Evolutionary conservation across 30 jellyfish, hydroid and myxozoan genomes (phyloP), one percentile per base, ranked within the genome.

Genomic region (Nemopilema nomurai): DNA sequence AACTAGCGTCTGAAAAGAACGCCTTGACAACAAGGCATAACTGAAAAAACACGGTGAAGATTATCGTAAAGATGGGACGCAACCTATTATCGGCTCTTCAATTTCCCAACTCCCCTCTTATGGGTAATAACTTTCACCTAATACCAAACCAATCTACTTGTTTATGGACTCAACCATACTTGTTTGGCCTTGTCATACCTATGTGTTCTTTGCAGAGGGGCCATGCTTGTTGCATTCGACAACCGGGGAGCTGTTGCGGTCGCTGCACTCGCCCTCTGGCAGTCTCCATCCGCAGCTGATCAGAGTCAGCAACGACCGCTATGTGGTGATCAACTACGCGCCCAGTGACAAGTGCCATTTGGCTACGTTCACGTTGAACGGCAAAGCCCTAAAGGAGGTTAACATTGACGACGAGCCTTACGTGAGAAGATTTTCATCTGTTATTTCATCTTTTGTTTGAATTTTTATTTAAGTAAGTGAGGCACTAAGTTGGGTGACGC

Each of bases 211-310:
- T 77, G 79, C 76, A 92, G 98, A 92, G 83, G 97, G 97, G 20
- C 89, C 96, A 18, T 94, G 99, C 72, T 76, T 94, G 75, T 82
- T 94, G 4, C 99, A 94, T 86, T 83, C 97, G 20, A 73, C 90
- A 23, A 89, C 82, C 52, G 99, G 99, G 20, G 97, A 89, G 74
- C 80, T 94, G 62, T 89, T 94, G 30, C 90, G 96, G 1, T 82
- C 85, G 7, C 88, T 94, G 27, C 83, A 85, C 52, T 84, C 97
- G 29, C 95, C 99, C 0, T 57, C 97, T 16, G 77, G 62, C 0
- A 85, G 96, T 80, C 92, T 80, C 67, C 91, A 75, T 63, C 99
- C 99, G 8, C 82, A 74, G 17, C 28, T 89, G 64, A 51, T 89
- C 27, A 85, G 74, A 50, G 85, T 94, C 49, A 84, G 97, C 33